Conservation (phyloP, 2,888 invertebrate genomes). For the Drosophila buzzatii region DNA sequence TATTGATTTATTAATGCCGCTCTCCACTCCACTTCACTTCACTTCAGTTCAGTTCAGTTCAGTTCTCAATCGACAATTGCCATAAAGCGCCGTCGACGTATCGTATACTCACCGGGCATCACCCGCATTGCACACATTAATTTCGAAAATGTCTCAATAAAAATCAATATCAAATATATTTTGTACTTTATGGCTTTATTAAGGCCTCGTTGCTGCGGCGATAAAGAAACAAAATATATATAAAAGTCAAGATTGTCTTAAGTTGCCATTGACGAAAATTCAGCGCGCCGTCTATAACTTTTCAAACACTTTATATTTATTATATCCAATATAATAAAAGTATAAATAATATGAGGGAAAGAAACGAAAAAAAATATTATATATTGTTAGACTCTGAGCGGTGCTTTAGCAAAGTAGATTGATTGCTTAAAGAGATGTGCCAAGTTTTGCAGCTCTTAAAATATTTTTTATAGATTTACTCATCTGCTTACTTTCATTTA, state of each 20-base stretch:
- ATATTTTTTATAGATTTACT: too few species aligned
- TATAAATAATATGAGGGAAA: background rate
- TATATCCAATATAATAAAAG: background rate
- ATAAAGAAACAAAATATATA: constrained; percentile 13
- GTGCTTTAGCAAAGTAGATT: background rate
- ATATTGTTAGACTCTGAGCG: background rate
- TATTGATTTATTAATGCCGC: constrained; percentile 75
- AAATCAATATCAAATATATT: constrained; percentile 71
- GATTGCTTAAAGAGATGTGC: too few species aligned
- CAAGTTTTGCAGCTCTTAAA: too few species aligned
- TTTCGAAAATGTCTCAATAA: constrained; percentile 75
- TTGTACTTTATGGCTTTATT: constrained; percentile 57
- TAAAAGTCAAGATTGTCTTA: constrained; percentile 27
- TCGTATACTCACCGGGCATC: constrained; percentile 10
- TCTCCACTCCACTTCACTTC: constrained; percentile 30
- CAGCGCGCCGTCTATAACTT: background rate
- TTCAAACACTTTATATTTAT: background rate
- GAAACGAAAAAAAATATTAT: background rate
- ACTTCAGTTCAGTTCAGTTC: too few species aligned
- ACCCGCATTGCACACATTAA: constrained; percentile 56
- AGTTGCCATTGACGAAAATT: constrained; percentile 11
- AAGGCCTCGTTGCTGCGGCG: constrained; percentile 20
- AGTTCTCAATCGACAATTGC: constrained; percentile 53
- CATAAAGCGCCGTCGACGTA: constrained; percentile 38
- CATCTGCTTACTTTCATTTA: too few species aligned